These are phyloP conservation scores for Bujurquina vittata DNA, from an alignment of 2,113 vertebrate species.

Conservation along the genomic window DNA sequence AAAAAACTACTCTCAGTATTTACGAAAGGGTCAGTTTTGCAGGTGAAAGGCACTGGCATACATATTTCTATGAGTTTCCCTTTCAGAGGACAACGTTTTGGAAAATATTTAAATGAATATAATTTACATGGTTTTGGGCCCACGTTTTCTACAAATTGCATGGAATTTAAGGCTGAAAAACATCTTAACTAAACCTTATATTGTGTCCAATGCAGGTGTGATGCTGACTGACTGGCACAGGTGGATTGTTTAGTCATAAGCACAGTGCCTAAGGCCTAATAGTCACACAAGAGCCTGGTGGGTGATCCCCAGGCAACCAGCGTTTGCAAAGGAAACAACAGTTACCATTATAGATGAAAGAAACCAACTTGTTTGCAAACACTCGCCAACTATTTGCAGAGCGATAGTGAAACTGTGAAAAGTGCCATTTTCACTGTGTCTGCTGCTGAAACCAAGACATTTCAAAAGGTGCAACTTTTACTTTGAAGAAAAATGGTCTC, in stretches of 20 bases:
- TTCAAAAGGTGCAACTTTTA: not conserved
- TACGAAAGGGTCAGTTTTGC: not conserved
- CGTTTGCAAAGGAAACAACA: not conserved
- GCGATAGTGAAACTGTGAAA: not conserved
- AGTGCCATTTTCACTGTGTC: not conserved
- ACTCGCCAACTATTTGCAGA: not conserved
- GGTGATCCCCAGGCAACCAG: not conserved
- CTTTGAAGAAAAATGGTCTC: not conserved
- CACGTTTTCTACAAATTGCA: no score
- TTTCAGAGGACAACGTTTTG: not conserved
- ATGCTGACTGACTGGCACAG: no score
- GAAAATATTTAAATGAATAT: not conserved
- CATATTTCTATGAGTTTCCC: no score
- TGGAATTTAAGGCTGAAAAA: no score
- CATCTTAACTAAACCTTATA: no score
- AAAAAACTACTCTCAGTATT: not conserved
- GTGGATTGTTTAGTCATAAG: not conserved
- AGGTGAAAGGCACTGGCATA: no score
- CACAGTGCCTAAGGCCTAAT: not conserved
- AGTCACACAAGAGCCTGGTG: not conserved
- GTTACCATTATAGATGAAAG: not conserved
- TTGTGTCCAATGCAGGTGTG: no score
- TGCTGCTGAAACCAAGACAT: not conserved
- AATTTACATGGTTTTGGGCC: not conserved
- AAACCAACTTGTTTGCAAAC: not conserved